Percentiles rank a stretch among this genome's conserved stretches.
Evolutionary conservation across 2,888 invertebrate genomes (phyloP).

Genomic region (Drosophila atripex): DNA sequence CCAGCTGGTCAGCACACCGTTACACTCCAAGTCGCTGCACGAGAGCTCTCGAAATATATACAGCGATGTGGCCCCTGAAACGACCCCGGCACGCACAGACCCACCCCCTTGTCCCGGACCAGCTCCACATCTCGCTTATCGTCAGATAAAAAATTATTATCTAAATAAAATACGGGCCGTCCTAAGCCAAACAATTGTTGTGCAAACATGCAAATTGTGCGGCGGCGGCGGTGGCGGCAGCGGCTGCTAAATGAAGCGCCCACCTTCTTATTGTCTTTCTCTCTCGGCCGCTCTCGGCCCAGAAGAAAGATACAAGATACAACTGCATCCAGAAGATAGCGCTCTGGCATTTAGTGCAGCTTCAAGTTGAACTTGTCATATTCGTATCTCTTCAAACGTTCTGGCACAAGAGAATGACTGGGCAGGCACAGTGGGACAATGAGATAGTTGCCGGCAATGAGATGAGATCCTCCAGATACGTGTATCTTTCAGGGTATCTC

Average conservation of each 20-base stretch:
- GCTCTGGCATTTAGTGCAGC: conserved; percentile 71
- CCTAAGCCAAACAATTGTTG: conserved; percentile 75
- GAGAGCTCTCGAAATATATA: conserved; percentile 26
- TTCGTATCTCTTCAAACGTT: conserved; percentile 76
- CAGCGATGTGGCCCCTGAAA: conserved; percentile 12
- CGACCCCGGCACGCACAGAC: conserved; percentile 37
- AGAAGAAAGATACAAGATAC: conserved; percentile 7
- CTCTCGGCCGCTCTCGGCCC: conserved; percentile 8
- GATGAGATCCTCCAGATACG: conserved; percentile 11
- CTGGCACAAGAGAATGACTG: conserved; percentile 47
- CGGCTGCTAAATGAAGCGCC: conserved; percentile 72
- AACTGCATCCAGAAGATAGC: conserved; percentile 37
- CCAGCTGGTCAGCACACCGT: conserved; percentile 32
- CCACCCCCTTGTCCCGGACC: conserved; percentile 13
- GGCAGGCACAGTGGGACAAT: conserved; percentile 29
- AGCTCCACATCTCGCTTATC: conserved; percentile 54
- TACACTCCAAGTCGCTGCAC: conserved; percentile 15
- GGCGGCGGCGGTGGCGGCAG: conserved; percentile 53
- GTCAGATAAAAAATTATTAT: conserved; percentile 72
- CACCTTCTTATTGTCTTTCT: conserved; percentile 72
- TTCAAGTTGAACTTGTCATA: conserved; percentile 74
- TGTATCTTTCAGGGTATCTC: background rate
- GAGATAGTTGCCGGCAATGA: conserved; percentile 14
- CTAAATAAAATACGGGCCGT: conserved; percentile 69
- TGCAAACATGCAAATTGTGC: conserved; percentile 80